Conservation (phyloP, 2,113 vertebrate species). For the Ranitomeya variabilis region DNA sequence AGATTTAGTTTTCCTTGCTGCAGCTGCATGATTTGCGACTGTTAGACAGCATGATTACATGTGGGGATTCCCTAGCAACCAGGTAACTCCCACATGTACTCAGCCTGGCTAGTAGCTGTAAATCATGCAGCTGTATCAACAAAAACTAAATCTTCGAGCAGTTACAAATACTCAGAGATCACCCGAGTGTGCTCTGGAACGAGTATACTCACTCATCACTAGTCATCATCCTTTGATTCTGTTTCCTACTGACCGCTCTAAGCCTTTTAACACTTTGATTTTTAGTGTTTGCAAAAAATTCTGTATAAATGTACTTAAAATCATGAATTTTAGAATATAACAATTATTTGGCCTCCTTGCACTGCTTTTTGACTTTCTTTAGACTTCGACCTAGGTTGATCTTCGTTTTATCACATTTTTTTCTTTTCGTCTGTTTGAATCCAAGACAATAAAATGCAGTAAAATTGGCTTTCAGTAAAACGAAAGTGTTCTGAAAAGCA, state of each 20-base stretch:
- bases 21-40: no score
- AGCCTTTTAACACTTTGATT: neutral
- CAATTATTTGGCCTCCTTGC: neutral
- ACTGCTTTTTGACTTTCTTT: neutral
- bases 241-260: neutral
- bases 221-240: neutral
- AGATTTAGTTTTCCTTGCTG: no score
- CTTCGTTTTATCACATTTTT: constrained; percentile 3
- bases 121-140: no score
- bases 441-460: neutral
- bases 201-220: neutral
- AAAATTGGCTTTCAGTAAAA: constrained; percentile 24
- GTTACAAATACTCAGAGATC: no score
- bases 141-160: no score
- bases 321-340: neutral
- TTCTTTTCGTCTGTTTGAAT: neutral
- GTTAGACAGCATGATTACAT: no score
- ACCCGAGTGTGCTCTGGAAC: no score
- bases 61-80: no score
- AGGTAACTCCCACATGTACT: no score
- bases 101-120: no score
- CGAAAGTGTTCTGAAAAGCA: neutral
- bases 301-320: neutral
- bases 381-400: neutral
- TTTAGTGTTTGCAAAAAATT: neutral